Evolutionary conservation across 1,140 invertebrate genomes (phyloP).

Genomic region (Notospermus geniculatus): DNA sequence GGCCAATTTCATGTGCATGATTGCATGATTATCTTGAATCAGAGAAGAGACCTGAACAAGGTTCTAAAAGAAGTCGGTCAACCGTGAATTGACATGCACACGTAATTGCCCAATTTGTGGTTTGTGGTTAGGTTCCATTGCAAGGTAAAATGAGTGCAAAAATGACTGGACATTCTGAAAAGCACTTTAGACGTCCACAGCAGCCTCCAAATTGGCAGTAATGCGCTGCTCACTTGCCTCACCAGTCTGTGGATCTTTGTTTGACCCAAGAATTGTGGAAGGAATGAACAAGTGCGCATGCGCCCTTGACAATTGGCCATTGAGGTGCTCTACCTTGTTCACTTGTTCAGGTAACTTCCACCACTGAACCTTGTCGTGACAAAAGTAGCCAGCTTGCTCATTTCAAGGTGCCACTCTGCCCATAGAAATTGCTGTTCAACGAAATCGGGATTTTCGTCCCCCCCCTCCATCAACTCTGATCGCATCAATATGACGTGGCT

Average conservation of each 20-base stretch:
- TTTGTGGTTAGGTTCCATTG: too few relatives aligned
- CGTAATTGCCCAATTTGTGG: too few relatives aligned
- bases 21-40: too few relatives aligned
- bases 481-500: background rate
- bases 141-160: too few relatives aligned
- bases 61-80: too few relatives aligned
- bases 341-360: background rate
- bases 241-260: background rate
- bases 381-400: background rate
- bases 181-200: background rate
- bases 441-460: constrained; percentile 9
- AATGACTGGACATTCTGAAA: too few relatives aligned
- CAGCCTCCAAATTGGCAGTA: background rate
- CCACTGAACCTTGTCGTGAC: constrained; percentile 2
- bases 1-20: too few relatives aligned
- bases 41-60: too few relatives aligned
- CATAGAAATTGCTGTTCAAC: constrained; percentile 3
- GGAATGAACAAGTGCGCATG: constrained; percentile 3
- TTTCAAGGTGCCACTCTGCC: background rate
- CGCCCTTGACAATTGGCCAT: background rate
- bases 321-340: constrained; percentile 6
- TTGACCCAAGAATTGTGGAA: background rate
- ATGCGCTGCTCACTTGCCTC: background rate
- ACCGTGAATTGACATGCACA: too few relatives aligned
- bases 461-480: constrained; percentile 4